These are phyloP conservation scores for Carposina sasakii DNA, from an alignment of 1,140 invertebrate species.

Conservation along the genomic window DNA sequence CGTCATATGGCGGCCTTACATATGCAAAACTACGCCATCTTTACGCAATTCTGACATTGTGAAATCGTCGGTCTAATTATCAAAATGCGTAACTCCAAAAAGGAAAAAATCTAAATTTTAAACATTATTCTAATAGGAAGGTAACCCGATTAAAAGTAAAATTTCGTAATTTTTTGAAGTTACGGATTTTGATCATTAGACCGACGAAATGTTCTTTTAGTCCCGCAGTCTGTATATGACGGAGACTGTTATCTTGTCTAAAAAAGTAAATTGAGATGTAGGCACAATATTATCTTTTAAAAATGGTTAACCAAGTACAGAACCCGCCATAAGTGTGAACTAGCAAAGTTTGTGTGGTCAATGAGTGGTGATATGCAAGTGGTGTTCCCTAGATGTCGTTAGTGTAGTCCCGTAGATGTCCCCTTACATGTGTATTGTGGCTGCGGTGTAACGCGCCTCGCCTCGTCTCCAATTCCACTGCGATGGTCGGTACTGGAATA, in stretches of 20 bases:
- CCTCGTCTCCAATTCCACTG: slow-evolving; percentile 92
- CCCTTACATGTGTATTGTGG: slow-evolving; percentile 96
- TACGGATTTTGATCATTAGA: too few species aligned
- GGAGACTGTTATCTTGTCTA: not conserved
- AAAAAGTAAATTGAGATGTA: not conserved
- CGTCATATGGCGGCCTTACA: too few species aligned
- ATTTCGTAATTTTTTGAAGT: too few species aligned
- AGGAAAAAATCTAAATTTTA: too few species aligned
- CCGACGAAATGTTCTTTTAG: too few species aligned
- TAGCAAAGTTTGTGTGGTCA: slow-evolving; percentile 20
- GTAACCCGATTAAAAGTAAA: too few species aligned
- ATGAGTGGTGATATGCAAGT: slow-evolving; percentile 21
- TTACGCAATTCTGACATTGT: too few species aligned
- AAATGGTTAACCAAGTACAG: not conserved
- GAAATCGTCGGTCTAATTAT: too few species aligned
- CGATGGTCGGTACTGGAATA: slow-evolving; percentile 90
- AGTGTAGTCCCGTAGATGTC: slow-evolving; percentile 4
- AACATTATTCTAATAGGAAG: too few species aligned
- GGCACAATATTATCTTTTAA: not conserved
- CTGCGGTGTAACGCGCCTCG: slow-evolving; percentile 92
- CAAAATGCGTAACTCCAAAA: too few species aligned
- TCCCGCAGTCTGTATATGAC: too few species aligned
- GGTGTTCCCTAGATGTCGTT: not conserved
- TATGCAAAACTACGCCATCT: too few species aligned
- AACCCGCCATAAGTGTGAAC: not conserved